Evolutionary conservation across 2,113 vertebrate species (phyloP).

Genomic region (Syngnathus scovelli): DNA sequence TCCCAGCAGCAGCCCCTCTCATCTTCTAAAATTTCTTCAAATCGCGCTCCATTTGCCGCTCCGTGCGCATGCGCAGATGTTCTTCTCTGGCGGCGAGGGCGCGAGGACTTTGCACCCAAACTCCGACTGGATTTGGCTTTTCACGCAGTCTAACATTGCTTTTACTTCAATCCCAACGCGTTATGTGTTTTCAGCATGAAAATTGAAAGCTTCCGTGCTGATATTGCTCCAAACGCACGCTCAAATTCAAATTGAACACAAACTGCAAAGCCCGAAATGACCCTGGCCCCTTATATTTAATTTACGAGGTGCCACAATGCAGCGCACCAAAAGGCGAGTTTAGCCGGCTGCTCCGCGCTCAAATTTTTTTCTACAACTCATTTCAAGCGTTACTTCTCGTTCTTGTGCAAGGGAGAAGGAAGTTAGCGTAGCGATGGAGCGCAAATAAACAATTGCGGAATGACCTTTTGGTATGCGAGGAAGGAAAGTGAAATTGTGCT

Average conservation of each 20-base stretch:
- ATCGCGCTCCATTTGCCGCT: constrained; percentile 60
- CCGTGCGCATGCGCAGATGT: constrained; percentile 50
- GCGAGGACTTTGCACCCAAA: neutral
- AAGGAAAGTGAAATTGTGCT: constrained; percentile 27
- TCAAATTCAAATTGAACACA: neutral
- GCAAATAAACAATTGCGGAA: constrained; percentile 46
- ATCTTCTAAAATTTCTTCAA: neutral
- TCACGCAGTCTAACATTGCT: neutral
- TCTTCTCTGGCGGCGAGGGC: neutral
- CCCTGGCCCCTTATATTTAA: neutral
- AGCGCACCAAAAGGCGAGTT: constrained; percentile 63
- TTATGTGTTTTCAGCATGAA: neutral
- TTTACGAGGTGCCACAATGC: constrained; percentile 11
- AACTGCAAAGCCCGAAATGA: neutral
- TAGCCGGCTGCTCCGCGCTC: constrained; percentile 64
- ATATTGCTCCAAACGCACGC: too few relatives aligned
- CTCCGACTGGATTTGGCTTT: neutral
- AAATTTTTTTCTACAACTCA: constrained; percentile 27
- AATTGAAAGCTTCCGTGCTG: neutral
- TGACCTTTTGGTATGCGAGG: constrained; percentile 22
- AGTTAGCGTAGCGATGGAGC: constrained; percentile 28
- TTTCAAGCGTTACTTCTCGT: constrained; percentile 33
- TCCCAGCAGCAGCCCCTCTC: neutral
- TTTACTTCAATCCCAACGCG: neutral
- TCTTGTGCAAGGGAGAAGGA: constrained; percentile 43